Evolutionary conservation across 2,888 invertebrate species (phyloP).

Genomic region (Brachypalpus laphriformis): DNA sequence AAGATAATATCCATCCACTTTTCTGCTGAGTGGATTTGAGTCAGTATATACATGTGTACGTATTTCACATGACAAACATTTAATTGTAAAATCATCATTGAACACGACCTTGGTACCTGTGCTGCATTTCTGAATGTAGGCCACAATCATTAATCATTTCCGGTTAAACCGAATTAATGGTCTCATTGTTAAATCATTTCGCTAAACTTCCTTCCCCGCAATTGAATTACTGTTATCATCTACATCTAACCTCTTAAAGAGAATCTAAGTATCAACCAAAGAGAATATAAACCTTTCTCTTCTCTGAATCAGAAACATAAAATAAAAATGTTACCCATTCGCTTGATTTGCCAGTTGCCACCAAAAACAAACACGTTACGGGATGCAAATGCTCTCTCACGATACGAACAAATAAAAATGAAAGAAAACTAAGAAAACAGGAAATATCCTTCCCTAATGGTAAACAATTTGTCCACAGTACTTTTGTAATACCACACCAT

Average conservation of each 20-base stretch:
- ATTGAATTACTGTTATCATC: background rate
- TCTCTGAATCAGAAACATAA: background rate
- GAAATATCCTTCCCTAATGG: conserved; percentile 56
- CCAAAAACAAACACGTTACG: background rate
- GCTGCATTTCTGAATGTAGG: conserved; percentile 1
- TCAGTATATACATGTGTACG: too few relatives aligned
- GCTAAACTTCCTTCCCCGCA: conserved; percentile 4
- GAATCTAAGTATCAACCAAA: background rate
- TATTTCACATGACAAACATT: too few relatives aligned
- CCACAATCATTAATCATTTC: conserved; percentile 9
- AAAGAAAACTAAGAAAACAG: conserved; percentile 14
- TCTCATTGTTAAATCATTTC: conserved; percentile 36
- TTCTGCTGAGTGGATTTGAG: too few relatives aligned
- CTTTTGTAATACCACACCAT: conserved; percentile 50
- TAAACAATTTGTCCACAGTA: conserved; percentile 59
- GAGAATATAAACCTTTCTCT: conserved; percentile 3
- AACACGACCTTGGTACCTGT: background rate
- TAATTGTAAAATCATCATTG: too few relatives aligned
- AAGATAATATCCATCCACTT: too few relatives aligned
- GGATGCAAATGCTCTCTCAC: conserved; percentile 2
- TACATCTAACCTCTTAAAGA: background rate
- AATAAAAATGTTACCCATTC: background rate
- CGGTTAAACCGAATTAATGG: conserved; percentile 30
- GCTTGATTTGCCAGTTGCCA: conserved; percentile 9
- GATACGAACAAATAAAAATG: background rate